Evolutionary conservation across 1,140 invertebrate genomes (phyloP), one percentile per base, ranked within the genome.

Genomic region (Lucilia sericata): DNA sequence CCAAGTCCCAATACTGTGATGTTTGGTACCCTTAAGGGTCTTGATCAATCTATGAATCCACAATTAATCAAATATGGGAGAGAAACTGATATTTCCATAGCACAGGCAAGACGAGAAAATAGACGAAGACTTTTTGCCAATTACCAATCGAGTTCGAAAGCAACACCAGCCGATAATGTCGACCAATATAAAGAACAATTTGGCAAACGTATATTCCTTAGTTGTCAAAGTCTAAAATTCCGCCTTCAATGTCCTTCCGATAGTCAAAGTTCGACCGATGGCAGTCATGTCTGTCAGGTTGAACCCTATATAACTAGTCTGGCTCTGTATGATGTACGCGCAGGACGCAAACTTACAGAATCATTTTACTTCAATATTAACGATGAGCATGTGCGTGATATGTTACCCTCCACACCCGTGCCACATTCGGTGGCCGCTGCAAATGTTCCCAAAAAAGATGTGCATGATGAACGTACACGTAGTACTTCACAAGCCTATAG

Each of bases 291-390:
- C 21, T 95, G 94, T 87, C 97, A 98, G 93, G 96, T 98, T 47
- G 98, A 99, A 88, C 98, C 98, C 2, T 99, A 99, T 91, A 96
- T 97, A 87, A 96, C 97, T 5, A 94, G 95, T 12, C 92, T 99
- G 74, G 94, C 96, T 76, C 90, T 99, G 7, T 99, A 96, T 91
- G 97, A 99, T 93, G 95, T 95, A 2, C 95, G 95, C 88, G 94
- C 95, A 85, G 96, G 96, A 14, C 94, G 94, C 87, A 98, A 98
- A 92, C 92, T 99, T 25, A 96, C 96, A 0, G 98, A 99, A 91
- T 97, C 98, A 91, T 99, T 98, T 92, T 95, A 97, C 91, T 97
- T 98, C 89, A 96, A 98, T 91, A 92, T 98, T 0, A 98, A 98
- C 91, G 94, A 96, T 85, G 91, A 93, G 4, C 92, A 92, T 85